Conservation (phyloP, 2,888 invertebrate genomes). For the Drosophila acutilabella region DNA sequence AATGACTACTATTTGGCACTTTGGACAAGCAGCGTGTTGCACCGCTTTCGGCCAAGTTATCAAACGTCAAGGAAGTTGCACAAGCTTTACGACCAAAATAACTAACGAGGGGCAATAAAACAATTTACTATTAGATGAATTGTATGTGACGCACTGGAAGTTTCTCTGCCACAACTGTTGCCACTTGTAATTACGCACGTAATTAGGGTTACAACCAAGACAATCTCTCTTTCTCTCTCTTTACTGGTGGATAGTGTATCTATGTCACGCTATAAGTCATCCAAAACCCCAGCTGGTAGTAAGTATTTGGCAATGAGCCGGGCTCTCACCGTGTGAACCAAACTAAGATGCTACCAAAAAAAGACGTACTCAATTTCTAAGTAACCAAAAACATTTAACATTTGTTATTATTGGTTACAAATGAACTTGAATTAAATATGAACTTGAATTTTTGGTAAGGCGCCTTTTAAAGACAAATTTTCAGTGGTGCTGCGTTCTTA, state of each 20-base stretch:
- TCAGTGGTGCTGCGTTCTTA: constrained; percentile 32
- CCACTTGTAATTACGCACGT: constrained; percentile 59
- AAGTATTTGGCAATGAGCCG: constrained; percentile 35
- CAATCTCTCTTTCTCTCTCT: constrained; percentile 49
- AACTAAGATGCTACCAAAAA: not conserved
- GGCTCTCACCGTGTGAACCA: constrained; percentile 50
- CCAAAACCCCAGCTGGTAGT: constrained; percentile 10
- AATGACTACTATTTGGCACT: constrained; percentile 40
- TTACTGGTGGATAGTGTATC: constrained; percentile 4
- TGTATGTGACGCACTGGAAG: constrained; percentile 59
- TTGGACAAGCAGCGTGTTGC: constrained; percentile 14
- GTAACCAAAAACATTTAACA: not conserved
- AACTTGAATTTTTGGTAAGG: constrained; percentile 37
- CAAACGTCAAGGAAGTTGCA: constrained; percentile 65
- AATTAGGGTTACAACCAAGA: constrained; percentile 62
- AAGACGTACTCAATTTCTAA: constrained; percentile 19
- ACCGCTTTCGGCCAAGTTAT: constrained; percentile 21
- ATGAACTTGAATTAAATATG: constrained; percentile 52
- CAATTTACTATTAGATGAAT: constrained; percentile 60
- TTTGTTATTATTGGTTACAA: constrained; percentile 29
- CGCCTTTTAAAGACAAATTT: constrained; percentile 5
- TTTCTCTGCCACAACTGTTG: constrained; percentile 29
- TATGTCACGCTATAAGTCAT: constrained; percentile 56
- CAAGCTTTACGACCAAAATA: constrained; percentile 48
- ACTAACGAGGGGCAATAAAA: constrained; percentile 51